Base-by-base conservation (phyloP, 2,888 invertebrate species). In the Papilio protenor region DNA sequence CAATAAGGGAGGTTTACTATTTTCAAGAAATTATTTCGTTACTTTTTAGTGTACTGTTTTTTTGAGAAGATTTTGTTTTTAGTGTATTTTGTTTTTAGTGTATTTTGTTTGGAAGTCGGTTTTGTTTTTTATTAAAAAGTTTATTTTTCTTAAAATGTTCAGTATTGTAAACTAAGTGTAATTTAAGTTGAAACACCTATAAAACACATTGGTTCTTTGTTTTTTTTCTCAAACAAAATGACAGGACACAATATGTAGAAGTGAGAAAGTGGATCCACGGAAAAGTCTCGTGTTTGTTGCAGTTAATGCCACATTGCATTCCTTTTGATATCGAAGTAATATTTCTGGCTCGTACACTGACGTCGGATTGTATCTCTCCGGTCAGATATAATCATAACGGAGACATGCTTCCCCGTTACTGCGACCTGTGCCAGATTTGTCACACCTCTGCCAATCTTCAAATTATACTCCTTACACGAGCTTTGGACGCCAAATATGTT, bases 311-410 rank as follows among this genome's bases (percentile, higher is more conserved):
- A 5, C 66, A 45, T 18, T 69, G 66, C 66, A 40, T 66, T 40
- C 40, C 33, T 11, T 69, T 69, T 69, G 45, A 69, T 69, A 72
- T 49, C 49, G 11, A 52, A 64, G n/a, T 59, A 47, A 77, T 69
- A 77, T 77, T 73, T 77, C 73, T 73, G 69, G 45, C 57, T 69
- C 73, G 66, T 69, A 57, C 73, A 66, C 73, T 77, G 57, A 45
- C 69, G 73, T 77, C 77, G 27, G n/a, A 16, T 77, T 69, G 57
- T 47, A 74, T 69, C 69, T 73, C 45, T 33, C 47, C n/a, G n/a
- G 59, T 77, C 77, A n/a, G 55, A 73, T 77, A 57, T 57, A 73
- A 77, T 77, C 69, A 73, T 73, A 73, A 49, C n/a, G 57, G 57
- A 69, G 57, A 69, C 47, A 57, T 55, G 69, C 16, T 69, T 69